Conservation (phyloP, 2,113 vertebrate genomes). For the Synchiropus splendidus region DNA sequence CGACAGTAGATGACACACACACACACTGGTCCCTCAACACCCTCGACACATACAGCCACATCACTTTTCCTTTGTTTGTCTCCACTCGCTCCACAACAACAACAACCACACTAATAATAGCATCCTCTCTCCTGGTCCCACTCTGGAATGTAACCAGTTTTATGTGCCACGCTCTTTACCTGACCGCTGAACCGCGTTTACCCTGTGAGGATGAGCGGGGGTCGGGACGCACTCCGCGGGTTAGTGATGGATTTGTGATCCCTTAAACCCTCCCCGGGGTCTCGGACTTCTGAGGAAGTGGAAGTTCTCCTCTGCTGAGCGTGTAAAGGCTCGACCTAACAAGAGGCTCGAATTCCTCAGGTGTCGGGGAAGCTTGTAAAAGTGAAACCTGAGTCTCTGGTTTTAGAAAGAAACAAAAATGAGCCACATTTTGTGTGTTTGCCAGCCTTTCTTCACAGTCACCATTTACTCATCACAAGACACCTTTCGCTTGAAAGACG, state of each 20-base stretch:
- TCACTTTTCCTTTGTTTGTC: constrained; percentile 11
- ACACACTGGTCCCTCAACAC: no score
- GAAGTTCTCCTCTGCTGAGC: constrained; percentile 23
- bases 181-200: constrained; percentile 21
- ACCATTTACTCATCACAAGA: no score
- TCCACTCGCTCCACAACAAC: no score
- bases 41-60: background rate
- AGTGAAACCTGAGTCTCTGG: constrained; percentile 23
- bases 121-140: constrained; percentile 38
- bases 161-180: constrained; percentile 32
- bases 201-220: constrained; percentile 9
- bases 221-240: constrained; percentile 29
- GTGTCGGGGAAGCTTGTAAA: constrained; percentile 32
- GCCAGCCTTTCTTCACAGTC: no score
- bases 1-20: no score
- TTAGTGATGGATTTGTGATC: constrained; percentile 32
- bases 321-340: constrained; percentile 21
- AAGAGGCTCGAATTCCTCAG: constrained; percentile 17
- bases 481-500: no score
- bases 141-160: constrained; percentile 33
- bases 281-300: constrained; percentile 7
- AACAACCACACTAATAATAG: no score
- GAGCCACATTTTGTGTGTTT: background rate
- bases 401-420: constrained; percentile 20
- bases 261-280: constrained; percentile 13